Conservation (phyloP, 2,888 invertebrate species). For the Phaedon cochleariae region DNA sequence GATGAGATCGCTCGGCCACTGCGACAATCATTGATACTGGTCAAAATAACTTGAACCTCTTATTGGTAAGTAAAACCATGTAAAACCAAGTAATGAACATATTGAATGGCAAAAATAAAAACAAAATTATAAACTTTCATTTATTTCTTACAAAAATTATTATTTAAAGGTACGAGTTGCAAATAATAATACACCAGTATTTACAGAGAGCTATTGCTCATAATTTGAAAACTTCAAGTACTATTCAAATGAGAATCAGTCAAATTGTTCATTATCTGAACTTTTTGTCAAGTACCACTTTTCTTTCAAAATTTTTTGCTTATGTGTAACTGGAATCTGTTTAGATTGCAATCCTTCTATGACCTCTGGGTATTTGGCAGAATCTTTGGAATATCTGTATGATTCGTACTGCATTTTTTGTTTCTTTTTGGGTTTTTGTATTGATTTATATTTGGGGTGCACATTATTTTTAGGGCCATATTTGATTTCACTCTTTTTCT, state of each 20-base stretch:
- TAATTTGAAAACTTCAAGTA: not conserved
- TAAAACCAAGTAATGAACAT: not conserved
- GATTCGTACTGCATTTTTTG: conserved; percentile 34
- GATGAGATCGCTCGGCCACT: too few relatives aligned
- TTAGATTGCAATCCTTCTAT: conserved; percentile 49
- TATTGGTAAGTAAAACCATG: too few relatives aligned
- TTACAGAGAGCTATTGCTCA: not conserved
- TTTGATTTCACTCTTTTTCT: conserved; percentile 21
- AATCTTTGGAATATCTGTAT: conserved; percentile 34
- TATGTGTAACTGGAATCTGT: conserved; percentile 48
- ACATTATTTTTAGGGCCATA: conserved; percentile 41
- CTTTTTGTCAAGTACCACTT: conserved; percentile 50
- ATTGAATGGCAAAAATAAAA: not conserved
- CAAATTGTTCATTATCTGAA: conserved; percentile 21
- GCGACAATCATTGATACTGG: too few relatives aligned
- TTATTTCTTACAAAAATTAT: not conserved
- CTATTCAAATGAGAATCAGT: not conserved
- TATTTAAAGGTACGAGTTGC: not conserved
- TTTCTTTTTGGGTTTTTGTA: conserved; percentile 20
- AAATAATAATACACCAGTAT: not conserved
- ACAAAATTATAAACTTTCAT: not conserved
- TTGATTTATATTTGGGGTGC: conserved; percentile 30
- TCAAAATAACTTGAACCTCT: too few relatives aligned
- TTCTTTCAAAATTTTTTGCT: conserved; percentile 51
- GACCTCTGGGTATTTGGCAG: conserved; percentile 38